Percentiles rank a stretch among this genome's conserved stretches.
These are phyloP conservation scores for Mythimna vitellina DNA, from an alignment of 2,888 invertebrate species.

Conservation along the genomic window DNA sequence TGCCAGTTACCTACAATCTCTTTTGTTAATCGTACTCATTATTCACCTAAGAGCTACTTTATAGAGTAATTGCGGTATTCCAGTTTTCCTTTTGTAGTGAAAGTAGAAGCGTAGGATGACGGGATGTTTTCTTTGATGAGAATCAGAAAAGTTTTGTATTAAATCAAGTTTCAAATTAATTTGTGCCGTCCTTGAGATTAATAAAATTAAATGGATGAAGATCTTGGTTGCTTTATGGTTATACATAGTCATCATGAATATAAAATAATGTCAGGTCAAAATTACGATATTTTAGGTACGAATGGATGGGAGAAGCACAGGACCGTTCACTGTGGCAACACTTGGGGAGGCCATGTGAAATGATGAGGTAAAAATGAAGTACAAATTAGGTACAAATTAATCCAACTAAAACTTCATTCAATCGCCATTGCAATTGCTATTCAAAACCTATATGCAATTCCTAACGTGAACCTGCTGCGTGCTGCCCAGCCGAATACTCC, in stretches of 20 bases:
- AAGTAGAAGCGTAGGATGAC: slow-evolving; percentile 18
- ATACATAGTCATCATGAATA: neutral
- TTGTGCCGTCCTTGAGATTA: neutral
- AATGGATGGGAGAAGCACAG: too few relatives aligned
- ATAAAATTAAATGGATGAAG: neutral
- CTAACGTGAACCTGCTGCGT: too few relatives aligned
- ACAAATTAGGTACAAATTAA: too few relatives aligned
- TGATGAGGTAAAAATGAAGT: too few relatives aligned
- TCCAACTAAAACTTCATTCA: too few relatives aligned
- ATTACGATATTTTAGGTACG: neutral
- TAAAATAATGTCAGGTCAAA: neutral
- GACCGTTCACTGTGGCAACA: too few relatives aligned
- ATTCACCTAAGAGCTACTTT: slow-evolving; percentile 25
- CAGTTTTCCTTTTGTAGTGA: neutral
- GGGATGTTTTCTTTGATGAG: slow-evolving; percentile 5
- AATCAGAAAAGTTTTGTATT: slow-evolving; percentile 18
- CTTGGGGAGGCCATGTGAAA: too few relatives aligned
- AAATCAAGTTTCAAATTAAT: slow-evolving; percentile 23
- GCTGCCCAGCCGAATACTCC: too few relatives aligned
- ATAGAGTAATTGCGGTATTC: slow-evolving; percentile 24
- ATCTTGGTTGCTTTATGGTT: neutral
- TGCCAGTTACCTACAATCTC: neutral
- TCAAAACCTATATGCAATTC: too few relatives aligned
- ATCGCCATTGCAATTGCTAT: too few relatives aligned
- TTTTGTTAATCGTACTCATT: slow-evolving; percentile 21